Percentiles rank a stretch among this genome's conserved stretches.
Evolutionary conservation across 2,888 invertebrate genomes (phyloP).

Genomic region (Xestia rhomboidea): DNA sequence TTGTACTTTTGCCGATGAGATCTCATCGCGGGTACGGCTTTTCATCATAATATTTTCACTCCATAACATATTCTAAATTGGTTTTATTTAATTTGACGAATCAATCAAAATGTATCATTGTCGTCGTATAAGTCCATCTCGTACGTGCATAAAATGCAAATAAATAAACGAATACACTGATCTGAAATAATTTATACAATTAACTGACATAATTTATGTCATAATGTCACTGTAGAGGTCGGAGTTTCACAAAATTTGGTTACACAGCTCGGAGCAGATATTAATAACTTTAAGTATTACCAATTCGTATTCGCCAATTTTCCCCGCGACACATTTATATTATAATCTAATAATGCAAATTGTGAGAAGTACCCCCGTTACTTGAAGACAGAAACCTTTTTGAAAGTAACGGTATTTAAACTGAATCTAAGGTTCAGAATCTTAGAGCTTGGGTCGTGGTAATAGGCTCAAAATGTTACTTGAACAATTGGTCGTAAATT

Average conservation of each 20-base stretch:
- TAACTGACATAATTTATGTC: constrained; percentile 17
- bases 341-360: constrained; percentile 43
- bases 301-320: constrained; percentile 45
- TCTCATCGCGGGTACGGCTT: background rate
- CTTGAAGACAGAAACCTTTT: constrained; percentile 9
- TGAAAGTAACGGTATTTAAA: background rate
- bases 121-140: background rate
- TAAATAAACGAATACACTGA: background rate
- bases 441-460: background rate
- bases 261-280: constrained; percentile 9
- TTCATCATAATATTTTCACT: background rate
- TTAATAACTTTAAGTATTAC: constrained; percentile 45
- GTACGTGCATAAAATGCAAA: background rate
- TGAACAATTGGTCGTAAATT: background rate
- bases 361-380: background rate
- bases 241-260: constrained; percentile 23
- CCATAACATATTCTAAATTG: background rate
- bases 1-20: background rate
- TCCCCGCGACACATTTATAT: constrained; percentile 20
- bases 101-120: no score
- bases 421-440: background rate
- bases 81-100: background rate
- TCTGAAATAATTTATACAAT: constrained; percentile 1
- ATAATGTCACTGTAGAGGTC: constrained; percentile 11
- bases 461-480: background rate